Evolutionary conservation across 30 jellyfish, hydroid and myxozoan genomes (phyloP), one percentile per base, ranked within the genome.

Genomic region (Pelagia noctiluca): DNA sequence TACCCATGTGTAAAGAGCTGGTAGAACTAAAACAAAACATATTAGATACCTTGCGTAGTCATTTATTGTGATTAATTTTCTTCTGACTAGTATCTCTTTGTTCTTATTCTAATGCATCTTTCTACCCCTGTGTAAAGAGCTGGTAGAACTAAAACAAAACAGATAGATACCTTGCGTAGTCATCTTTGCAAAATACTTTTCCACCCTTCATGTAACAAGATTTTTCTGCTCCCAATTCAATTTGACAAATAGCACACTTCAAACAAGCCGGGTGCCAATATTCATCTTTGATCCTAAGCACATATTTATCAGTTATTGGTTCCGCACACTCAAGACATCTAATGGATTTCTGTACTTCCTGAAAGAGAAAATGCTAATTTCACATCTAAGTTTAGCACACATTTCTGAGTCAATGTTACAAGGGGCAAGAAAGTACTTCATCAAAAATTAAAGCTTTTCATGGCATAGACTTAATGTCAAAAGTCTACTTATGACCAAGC

Each of bases 211-310:
- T 81, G 49, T 81, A 81, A 47, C 91, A 81, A 24, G 84, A 67
- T 38, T 50, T 47, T 19, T 81, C 71, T 10, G 78, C 30, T 3
- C 84, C 91, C 28, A 81, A 30, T 63, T 81, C 91, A 21, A 64
- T 83, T 21, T 81, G 83, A 48, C 91, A 81, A 19, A 81, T 84
- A 37, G 91, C 84, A 67, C 91, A 81, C 36, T 81, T 81, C 57
- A 81, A 69, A 78, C 91, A 81, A 1, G 91, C 50, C 18, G 91
- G 91, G 50, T 81, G 91, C 91, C 91, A 81, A 67, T 50, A 81
- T 35, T 81, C 91, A 25, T 81, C 84, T 31, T 81, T 81, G 5
- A 81, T 69, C 67, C 91, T 81, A 1, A 81, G 78, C 29, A 81
- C 84, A 66, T 81, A 81, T 50, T 81, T 65, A 84, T 81, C 91